These are phyloP conservation scores for Allygus modestus DNA, from an alignment of 2,888 invertebrate species.

Conservation along the genomic window DNA sequence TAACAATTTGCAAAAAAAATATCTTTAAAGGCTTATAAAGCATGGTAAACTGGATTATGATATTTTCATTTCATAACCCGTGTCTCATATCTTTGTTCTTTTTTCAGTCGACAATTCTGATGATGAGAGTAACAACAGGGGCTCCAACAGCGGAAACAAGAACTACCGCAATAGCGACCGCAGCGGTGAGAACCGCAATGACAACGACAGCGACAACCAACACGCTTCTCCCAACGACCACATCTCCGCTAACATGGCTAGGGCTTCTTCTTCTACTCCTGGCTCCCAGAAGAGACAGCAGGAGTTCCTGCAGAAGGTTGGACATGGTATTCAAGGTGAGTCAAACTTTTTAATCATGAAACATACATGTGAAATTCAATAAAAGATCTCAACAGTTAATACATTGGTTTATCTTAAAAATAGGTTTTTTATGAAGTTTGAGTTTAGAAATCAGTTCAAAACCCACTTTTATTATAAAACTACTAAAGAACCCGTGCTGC, in stretches of 20 bases:
- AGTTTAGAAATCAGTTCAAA: no score
- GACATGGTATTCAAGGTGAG: constrained; percentile 75
- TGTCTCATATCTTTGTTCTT: no score
- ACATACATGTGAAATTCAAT: not conserved
- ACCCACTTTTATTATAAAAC: no score
- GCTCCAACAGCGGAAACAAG: constrained; percentile 44
- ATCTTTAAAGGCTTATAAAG: no score
- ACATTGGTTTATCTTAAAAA: no score
- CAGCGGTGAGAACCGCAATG: not conserved
- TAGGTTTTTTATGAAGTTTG: no score
- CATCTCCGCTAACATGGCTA: constrained; percentile 70
- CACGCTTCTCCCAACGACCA: constrained; percentile 63
- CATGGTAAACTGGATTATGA: no score
- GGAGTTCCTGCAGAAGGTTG: constrained; percentile 71
- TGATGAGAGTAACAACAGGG: constrained; percentile 56
- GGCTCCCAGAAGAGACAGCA: constrained; percentile 73
- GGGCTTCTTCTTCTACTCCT: constrained; percentile 71
- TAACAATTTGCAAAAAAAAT: no score
- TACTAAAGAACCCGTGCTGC: no score
- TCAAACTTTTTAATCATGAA: not conserved
- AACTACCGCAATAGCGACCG: constrained; percentile 35
- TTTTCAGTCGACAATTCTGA: constrained; percentile 39
- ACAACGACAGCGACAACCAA: constrained; percentile 14
- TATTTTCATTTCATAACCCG: no score
- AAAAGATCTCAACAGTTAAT: not conserved